Conservation (phyloP, 1,140 invertebrate genomes). For the Drosophila bipectinata region DNA sequence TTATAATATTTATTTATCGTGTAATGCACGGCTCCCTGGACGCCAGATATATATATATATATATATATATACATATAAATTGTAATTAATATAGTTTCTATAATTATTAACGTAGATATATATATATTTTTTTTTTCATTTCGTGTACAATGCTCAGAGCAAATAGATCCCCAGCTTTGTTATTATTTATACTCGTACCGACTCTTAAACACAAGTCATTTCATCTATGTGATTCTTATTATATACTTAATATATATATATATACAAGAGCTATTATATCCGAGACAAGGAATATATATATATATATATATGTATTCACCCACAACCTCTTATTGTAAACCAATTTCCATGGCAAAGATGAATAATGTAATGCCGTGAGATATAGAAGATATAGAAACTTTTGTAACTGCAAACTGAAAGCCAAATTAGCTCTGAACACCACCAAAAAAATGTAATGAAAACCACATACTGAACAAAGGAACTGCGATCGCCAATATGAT, state of each 20-base stretch:
- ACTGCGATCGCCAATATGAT: constrained; percentile 18
- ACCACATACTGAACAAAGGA: constrained; percentile 17
- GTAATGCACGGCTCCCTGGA: constrained; percentile 15
- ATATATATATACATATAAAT: constrained; percentile 18
- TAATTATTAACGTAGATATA: constrained; percentile 41
- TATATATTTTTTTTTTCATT: constrained; percentile 29
- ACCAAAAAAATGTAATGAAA: constrained; percentile 9
- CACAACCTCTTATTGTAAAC: constrained; percentile 20
- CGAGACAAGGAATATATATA: constrained; percentile 17
- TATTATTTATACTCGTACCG: constrained; percentile 39
- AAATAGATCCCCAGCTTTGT: constrained; percentile 24
- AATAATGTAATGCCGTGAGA: constrained; percentile 18
- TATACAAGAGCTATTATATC: constrained; percentile 32
- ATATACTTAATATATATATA: constrained; percentile 26
- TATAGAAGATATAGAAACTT: constrained; percentile 16
- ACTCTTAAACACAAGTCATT: constrained; percentile 66
- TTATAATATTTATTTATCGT: constrained; percentile 57
- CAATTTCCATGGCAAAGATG: constrained; percentile 19
- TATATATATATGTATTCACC: constrained; percentile 20
- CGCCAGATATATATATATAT: constrained; percentile 25
- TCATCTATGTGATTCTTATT: constrained; percentile 69
- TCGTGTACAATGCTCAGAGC: constrained; percentile 28
- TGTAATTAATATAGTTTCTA: constrained; percentile 53
- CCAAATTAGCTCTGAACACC: background rate
- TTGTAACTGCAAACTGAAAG: constrained; percentile 8